These are phyloP conservation scores for Scrobipalpa costella DNA, from an alignment of 2,888 invertebrate genomes.

Conservation along the genomic window DNA sequence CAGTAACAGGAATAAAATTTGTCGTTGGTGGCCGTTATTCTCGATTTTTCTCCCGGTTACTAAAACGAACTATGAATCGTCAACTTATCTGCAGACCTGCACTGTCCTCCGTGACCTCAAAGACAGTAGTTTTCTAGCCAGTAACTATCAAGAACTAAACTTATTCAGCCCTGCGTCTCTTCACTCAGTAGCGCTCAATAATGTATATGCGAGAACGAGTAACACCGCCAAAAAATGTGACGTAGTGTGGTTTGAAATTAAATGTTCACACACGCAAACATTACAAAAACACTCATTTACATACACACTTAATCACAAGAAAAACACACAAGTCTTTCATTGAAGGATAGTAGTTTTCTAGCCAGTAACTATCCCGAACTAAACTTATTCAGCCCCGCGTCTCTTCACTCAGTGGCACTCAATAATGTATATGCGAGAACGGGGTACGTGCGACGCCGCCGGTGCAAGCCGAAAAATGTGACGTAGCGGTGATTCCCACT, in stretches of 20 bases:
- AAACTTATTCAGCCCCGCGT: constrained; percentile 45
- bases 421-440: constrained; percentile 70
- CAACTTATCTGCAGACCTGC: no score
- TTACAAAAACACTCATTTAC: no score
- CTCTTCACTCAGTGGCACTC: constrained; percentile 77
- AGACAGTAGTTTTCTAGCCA: background rate
- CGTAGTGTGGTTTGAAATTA: no score
- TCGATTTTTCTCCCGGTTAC: no score
- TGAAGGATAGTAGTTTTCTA: background rate
- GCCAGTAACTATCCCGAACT: background rate
- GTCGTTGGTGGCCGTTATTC: no score
- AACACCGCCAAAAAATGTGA: constrained; percentile 17
- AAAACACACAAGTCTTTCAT: background rate
- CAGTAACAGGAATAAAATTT: no score
- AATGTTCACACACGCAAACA: no score
- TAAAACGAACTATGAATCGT: no score
- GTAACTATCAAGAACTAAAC: constrained; percentile 1
- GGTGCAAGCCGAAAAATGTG: constrained; percentile 22
- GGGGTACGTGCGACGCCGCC: constrained; percentile 39
- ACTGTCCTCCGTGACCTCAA: no score
- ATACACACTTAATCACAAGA: no score
- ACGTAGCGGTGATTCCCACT: constrained; percentile 22
- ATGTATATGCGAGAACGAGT: constrained; percentile 61
- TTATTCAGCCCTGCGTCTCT: constrained; percentile 56
- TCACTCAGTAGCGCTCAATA: constrained; percentile 78